A percentile compares a stretch with the other conserved stretches of the same genome.
These are phyloP conservation scores for Hippocampus comes DNA, from an alignment of 2,113 vertebrate genomes.

Conservation along the genomic window DNA sequence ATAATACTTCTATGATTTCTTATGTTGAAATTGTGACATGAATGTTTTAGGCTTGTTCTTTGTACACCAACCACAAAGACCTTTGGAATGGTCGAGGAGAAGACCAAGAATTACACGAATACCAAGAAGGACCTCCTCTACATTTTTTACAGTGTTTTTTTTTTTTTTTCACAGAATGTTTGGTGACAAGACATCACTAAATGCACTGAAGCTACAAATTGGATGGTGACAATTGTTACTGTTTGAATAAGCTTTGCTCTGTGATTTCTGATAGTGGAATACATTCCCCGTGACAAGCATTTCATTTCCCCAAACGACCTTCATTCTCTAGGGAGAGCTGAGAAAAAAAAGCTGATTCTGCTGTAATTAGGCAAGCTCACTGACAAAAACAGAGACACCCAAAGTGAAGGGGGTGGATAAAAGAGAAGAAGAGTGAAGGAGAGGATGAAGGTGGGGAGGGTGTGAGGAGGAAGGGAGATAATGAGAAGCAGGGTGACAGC, in stretches of 20 bases:
- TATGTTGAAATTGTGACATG: conserved; percentile 26
- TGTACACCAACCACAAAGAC: conserved; percentile 33
- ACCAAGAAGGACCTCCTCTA: conserved; percentile 16
- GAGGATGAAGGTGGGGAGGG: conserved; percentile 42
- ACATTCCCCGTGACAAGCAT: conserved; percentile 47
- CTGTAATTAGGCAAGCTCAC: conserved; percentile 53
- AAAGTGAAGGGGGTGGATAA: conserved; percentile 21
- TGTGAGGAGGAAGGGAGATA: conserved; percentile 45
- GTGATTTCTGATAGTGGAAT: conserved; percentile 39
- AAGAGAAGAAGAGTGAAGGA: conserved; percentile 5
- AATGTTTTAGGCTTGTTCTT: conserved; percentile 3
- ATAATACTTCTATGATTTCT: conserved; percentile 25
- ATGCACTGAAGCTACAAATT: conserved; percentile 49
- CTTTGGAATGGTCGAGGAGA: conserved; percentile 18
- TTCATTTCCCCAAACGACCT: conserved; percentile 50
- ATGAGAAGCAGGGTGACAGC: conserved; percentile 58
- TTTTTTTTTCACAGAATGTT: conserved; percentile 18
- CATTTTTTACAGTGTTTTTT: conserved; percentile 11
- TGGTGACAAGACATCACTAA: conserved; percentile 43
- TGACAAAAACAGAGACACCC: conserved; percentile 41
- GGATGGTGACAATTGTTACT: conserved; percentile 37
- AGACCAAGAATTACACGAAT: neutral
- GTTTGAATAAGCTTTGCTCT: conserved; percentile 48
- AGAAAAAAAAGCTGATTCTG: conserved; percentile 32
- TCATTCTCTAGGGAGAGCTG: conserved; percentile 35